A percentile compares a stretch with the other conserved stretches of the same genome.
phyloP scores from a whole-genome alignment of 2,888 invertebrate genomes.

The Crepidodera aurea region DNA sequence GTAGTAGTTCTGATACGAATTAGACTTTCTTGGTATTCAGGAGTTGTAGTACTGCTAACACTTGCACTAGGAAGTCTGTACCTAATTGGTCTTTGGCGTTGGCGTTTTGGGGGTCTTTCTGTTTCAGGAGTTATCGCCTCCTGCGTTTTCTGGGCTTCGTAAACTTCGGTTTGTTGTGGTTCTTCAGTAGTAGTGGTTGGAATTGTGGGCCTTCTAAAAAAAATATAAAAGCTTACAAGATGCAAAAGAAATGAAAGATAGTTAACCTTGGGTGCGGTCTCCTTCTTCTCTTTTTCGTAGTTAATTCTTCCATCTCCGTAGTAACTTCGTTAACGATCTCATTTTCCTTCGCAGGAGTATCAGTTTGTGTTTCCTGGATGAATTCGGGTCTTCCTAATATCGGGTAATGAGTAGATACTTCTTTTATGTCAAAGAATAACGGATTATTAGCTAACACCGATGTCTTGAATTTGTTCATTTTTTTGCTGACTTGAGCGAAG shows the following conservation, averaged over 20 bases:
- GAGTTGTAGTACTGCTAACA: constrained; percentile 33
- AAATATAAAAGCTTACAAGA: no score
- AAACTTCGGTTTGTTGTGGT: constrained; percentile 39
- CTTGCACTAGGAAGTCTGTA: constrained; percentile 39
- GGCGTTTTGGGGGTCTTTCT: constrained; percentile 16
- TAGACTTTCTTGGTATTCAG: constrained; percentile 22
- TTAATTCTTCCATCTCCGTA: constrained; percentile 36
- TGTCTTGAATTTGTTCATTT: constrained; percentile 49
- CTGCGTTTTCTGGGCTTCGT: constrained; percentile 50
- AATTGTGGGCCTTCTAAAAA: constrained; percentile 37
- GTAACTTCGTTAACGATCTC: constrained; percentile 50
- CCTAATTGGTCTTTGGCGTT: constrained; percentile 22
- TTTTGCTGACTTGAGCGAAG: constrained; percentile 54
- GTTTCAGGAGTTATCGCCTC: not conserved
- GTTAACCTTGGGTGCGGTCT: constrained; percentile 40
- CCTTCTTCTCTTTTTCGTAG: constrained; percentile 40
- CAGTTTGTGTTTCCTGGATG: constrained; percentile 26
- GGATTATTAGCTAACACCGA: constrained; percentile 45
- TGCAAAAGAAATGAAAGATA: no score
- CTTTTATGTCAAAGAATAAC: constrained; percentile 56
- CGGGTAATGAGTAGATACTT: constrained; percentile 61
- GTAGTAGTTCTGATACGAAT: constrained; percentile 34
- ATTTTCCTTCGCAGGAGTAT: constrained; percentile 32
- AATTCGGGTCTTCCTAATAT: constrained; percentile 50
- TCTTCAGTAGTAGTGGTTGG: constrained; percentile 39